Evolutionary conservation across 2,113 vertebrate genomes (phyloP).

Genomic region (Chrysochloris asiatica): DNA sequence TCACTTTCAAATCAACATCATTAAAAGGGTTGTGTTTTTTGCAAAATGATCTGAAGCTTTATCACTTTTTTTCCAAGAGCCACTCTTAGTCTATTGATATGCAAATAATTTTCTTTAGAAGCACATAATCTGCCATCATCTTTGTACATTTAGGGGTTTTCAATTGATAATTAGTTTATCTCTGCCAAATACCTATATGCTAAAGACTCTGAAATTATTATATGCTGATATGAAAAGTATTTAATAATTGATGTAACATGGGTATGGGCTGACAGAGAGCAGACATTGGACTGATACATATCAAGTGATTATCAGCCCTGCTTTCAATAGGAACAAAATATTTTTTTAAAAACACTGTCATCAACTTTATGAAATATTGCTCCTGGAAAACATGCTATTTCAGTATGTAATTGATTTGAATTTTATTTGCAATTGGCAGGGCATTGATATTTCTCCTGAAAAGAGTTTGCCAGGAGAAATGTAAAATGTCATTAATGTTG

Average conservation of each 20-base stretch:
- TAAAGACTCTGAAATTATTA: background rate
- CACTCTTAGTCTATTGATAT: background rate
- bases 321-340: background rate
- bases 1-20: background rate
- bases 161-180: background rate
- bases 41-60: background rate
- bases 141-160: conserved; percentile 11
- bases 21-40: background rate
- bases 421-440: background rate
- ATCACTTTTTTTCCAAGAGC: background rate
- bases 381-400: conserved; percentile 3
- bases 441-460: background rate
- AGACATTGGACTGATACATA: background rate
- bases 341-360: background rate
- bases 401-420: background rate
- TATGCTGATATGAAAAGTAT: background rate
- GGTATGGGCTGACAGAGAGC: background rate
- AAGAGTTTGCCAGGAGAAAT: background rate
- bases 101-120: background rate
- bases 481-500: background rate
- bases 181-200: background rate
- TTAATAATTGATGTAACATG: background rate
- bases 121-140: background rate
- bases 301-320: background rate
- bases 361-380: background rate